phyloP scores from a whole-genome alignment of 1,140 invertebrate species.

The Popillia japonica region DNA sequence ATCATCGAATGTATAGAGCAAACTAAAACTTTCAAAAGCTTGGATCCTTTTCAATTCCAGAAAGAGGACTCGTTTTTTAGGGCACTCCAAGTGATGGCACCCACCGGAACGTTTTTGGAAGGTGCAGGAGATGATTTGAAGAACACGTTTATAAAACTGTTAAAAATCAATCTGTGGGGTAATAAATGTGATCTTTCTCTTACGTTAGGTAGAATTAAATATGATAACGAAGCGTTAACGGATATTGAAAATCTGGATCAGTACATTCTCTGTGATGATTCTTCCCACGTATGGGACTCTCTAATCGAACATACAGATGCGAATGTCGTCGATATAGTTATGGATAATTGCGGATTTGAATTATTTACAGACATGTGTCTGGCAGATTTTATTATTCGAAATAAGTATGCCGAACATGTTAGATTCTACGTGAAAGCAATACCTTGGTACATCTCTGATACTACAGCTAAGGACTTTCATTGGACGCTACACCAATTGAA shows the following conservation, averaged over 20 bases:
- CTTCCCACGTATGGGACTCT: conserved; percentile 65
- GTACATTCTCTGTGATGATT: conserved; percentile 76
- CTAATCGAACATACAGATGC: conserved; percentile 53
- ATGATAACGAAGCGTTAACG: background rate
- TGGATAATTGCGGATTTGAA: conserved; percentile 96
- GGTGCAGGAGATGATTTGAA: conserved; percentile 60
- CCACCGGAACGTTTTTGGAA: conserved; percentile 64
- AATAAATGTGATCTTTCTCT: conserved; percentile 92
- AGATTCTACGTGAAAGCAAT: conserved; percentile 88
- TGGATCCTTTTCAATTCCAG: conserved; percentile 81
- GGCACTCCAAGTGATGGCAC: conserved; percentile 66
- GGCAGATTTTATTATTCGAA: conserved; percentile 77
- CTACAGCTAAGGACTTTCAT: conserved; percentile 77
- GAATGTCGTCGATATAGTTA: conserved; percentile 74
- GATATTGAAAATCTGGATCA: conserved; percentile 70
- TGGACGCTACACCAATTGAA: conserved; percentile 69
- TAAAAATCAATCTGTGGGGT: conserved; percentile 75
- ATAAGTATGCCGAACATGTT: conserved; percentile 74
- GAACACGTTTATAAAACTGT: conserved; percentile 64
- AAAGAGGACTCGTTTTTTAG: conserved; percentile 72
- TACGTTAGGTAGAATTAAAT: conserved; percentile 69
- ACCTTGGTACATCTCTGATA: conserved; percentile 98
- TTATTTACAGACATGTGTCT: conserved; percentile 90
- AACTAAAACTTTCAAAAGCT: conserved; percentile 71
- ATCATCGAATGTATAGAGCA: conserved; percentile 79